Percentiles rank a stretch among this genome's conserved stretches.
These are phyloP conservation scores for Petrolisthes manimaculis DNA, from an alignment of 2,888 invertebrate genomes.

Conservation along the genomic window DNA sequence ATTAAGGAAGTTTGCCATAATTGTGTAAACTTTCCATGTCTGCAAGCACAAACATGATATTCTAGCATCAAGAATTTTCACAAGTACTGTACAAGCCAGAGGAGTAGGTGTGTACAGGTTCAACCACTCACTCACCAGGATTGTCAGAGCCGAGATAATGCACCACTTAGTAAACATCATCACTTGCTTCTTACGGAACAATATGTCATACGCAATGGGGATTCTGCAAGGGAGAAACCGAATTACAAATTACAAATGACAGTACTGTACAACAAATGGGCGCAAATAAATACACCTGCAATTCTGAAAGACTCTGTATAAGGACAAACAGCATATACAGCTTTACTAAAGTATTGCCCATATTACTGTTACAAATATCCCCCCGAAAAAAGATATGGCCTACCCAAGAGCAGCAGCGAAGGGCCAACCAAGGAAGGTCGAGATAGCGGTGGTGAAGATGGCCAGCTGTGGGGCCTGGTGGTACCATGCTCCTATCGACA, in stretches of 20 bases:
- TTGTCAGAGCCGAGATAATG: slow-evolving; percentile 75
- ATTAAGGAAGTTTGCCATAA: no score
- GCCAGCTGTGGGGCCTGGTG: slow-evolving; percentile 83
- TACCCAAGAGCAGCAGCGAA: slow-evolving; percentile 92
- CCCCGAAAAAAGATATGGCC: neutral
- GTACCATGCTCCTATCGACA: slow-evolving; percentile 92
- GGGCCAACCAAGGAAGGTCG: slow-evolving; percentile 86
- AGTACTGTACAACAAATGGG: no score
- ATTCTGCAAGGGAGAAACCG: slow-evolving; percentile 69
- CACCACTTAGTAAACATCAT: slow-evolving; percentile 84
- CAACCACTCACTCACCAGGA: slow-evolving; percentile 68
- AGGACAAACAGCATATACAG: no score
- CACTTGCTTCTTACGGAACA: slow-evolving; percentile 78
- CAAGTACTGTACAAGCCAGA: neutral
- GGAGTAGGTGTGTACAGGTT: neutral
- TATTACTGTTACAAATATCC: slow-evolving; percentile 65
- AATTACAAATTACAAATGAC: no score
- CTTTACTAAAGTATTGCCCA: no score
- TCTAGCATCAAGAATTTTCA: neutral
- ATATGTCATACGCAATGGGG: slow-evolving; percentile 88
- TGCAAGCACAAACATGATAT: neutral
- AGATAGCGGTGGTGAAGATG: slow-evolving; percentile 85
- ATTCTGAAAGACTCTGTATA: no score
- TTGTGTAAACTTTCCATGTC: no score
- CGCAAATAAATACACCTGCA: no score